Evolutionary conservation across 2,888 invertebrate genomes (phyloP).

Genomic region (Dioctria linearis): DNA sequence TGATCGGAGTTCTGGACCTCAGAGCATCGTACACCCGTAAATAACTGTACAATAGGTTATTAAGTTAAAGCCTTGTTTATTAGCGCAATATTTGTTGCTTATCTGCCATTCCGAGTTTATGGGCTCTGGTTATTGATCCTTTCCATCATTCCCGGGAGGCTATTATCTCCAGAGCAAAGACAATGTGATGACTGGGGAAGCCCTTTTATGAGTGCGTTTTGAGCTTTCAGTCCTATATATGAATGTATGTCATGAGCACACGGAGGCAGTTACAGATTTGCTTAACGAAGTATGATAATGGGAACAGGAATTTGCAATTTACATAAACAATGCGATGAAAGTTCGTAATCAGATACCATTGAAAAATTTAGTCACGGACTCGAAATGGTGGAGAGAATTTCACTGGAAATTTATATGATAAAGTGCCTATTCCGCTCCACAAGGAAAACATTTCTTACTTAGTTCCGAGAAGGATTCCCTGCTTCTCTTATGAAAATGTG

Average conservation of each 20-base stretch:
- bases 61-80: conserved; percentile 41
- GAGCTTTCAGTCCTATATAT: background rate
- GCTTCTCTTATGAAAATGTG: background rate
- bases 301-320: conserved; percentile 30
- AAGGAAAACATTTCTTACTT: background rate
- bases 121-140: conserved; percentile 11
- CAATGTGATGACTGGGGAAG: conserved; percentile 29
- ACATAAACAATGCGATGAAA: conserved; percentile 9
- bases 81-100: conserved; percentile 43
- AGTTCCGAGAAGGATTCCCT: background rate
- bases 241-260: background rate
- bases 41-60: conserved; percentile 35
- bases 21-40: background rate
- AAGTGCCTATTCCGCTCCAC: background rate
- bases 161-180: background rate
- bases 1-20: background rate
- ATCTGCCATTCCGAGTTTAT: conserved; percentile 15
- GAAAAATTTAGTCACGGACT: conserved; percentile 30
- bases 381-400: background rate
- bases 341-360: conserved; percentile 31
- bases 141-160: background rate
- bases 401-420: background rate
- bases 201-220: conserved; percentile 4
- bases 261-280: conserved; percentile 19
- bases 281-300: conserved; percentile 37